These are phyloP conservation scores for Ia io DNA, from an alignment of 2,113 vertebrate genomes.

Conservation along the genomic window DNA sequence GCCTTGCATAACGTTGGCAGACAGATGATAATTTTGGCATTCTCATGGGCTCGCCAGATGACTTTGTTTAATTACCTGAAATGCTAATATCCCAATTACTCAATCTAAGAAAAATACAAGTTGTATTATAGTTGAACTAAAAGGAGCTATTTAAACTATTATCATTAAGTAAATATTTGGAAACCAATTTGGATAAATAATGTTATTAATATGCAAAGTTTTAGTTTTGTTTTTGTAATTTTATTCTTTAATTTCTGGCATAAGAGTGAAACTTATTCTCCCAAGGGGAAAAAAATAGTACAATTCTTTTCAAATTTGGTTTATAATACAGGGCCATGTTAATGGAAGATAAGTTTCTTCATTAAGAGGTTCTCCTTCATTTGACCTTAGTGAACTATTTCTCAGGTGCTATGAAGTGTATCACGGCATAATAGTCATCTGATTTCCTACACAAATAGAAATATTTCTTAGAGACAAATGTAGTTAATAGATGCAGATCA, in stretches of 20 bases:
- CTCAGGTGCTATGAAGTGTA: constrained; percentile 68
- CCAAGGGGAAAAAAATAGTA: background rate
- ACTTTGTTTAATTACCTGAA: constrained; percentile 26
- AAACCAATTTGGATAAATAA: constrained; percentile 18
- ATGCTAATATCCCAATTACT: background rate
- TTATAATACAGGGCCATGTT: background rate
- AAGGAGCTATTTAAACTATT: background rate
- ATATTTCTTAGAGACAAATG: constrained; percentile 74
- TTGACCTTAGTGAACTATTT: constrained; percentile 69
- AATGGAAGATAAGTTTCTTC: constrained; percentile 58
- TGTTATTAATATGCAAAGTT: background rate
- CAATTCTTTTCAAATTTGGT: constrained; percentile 2
- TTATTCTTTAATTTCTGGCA: background rate
- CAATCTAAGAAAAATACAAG: constrained; percentile 3
- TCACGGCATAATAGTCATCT: constrained; percentile 69
- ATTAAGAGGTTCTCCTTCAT: constrained; percentile 75
- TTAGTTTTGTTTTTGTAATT: constrained; percentile 31
- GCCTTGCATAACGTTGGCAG: background rate
- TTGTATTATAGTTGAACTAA: background rate
- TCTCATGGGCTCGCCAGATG: background rate
- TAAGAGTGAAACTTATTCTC: background rate
- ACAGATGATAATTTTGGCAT: background rate
- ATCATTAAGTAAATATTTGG: background rate
- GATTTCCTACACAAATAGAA: constrained; percentile 59
- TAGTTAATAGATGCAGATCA: constrained; percentile 69